Conservation (phyloP, 1,140 invertebrate species). For the Conus ventricosus region DNA sequence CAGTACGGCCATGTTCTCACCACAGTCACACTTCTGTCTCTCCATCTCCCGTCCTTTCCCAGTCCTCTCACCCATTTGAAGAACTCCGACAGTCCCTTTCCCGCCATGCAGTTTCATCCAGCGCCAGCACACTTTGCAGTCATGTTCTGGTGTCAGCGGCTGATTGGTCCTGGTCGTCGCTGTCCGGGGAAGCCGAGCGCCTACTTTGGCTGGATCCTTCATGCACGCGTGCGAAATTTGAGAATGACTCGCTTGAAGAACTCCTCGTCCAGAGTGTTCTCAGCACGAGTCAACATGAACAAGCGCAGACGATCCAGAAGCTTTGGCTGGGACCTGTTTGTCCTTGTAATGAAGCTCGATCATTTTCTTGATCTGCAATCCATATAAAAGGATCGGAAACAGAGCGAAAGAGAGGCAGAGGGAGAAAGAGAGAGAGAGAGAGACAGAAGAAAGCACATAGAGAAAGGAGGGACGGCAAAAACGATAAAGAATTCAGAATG, state of each 20-base stretch:
- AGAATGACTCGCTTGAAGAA: neutral
- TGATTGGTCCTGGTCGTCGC: neutral
- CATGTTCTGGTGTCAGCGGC: neutral
- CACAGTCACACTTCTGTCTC: too few relatives aligned
- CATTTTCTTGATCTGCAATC: slow-evolving; percentile 8
- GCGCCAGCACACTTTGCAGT: slow-evolving; percentile 9
- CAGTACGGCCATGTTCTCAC: too few relatives aligned
- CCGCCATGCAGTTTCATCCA: slow-evolving; percentile 22
- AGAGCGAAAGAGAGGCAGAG: too few relatives aligned
- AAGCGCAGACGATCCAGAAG: neutral
- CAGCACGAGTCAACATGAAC: neutral
- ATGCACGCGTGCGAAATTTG: slow-evolving; percentile 8
- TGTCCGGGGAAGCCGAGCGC: too few relatives aligned
- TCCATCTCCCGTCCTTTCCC: too few relatives aligned
- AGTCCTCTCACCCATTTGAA: neutral
- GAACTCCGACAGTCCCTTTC: neutral
- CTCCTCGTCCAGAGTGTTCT: neutral
- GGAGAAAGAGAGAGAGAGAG: too few relatives aligned
- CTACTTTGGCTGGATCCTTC: neutral
- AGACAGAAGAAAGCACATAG: too few relatives aligned
- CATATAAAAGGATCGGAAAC: too few relatives aligned
- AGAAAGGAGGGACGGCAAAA: too few relatives aligned
- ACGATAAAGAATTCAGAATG: too few relatives aligned
- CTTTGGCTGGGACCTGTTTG: neutral
- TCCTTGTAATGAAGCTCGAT: neutral